Percentiles rank a stretch among this genome's conserved stretches.
These are phyloP conservation scores for Apotomis betuletana DNA, from an alignment of 2,888 invertebrate genomes.

Conservation along the genomic window DNA sequence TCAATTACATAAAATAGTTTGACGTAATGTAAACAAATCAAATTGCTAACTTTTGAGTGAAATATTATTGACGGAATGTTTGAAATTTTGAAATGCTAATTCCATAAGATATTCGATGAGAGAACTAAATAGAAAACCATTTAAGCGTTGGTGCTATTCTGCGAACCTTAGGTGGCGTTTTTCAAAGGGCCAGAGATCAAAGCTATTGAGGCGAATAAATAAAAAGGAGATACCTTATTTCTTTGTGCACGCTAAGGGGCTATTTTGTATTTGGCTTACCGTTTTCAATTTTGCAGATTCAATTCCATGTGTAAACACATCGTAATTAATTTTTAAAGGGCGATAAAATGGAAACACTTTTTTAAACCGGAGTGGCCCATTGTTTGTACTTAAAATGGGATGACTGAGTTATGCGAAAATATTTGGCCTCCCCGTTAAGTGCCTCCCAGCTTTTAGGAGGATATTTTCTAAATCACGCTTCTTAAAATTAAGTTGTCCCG, in stretches of 20 bases:
- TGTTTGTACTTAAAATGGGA: constrained; percentile 37
- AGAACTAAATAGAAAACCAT: constrained; percentile 56
- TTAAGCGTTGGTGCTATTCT: constrained; percentile 55
- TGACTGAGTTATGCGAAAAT: constrained; percentile 36
- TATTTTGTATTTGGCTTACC: constrained; percentile 52
- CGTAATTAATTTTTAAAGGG: constrained; percentile 43
- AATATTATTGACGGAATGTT: constrained; percentile 47
- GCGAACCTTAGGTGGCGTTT: constrained; percentile 60
- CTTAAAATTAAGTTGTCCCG: constrained; percentile 11
- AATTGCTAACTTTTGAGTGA: constrained; percentile 43
- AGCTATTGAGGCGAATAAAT: constrained; percentile 66
- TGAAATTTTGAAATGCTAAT: constrained; percentile 56
- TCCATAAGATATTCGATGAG: constrained; percentile 50
- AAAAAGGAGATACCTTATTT: constrained; percentile 56
- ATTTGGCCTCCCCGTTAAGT: constrained; percentile 35
- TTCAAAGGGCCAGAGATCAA: constrained; percentile 67
- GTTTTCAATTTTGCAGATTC: constrained; percentile 50
- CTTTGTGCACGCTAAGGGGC: constrained; percentile 54
- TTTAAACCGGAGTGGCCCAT: constrained; percentile 17
- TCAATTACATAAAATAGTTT: neutral
- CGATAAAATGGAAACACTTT: constrained; percentile 33
- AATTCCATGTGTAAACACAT: constrained; percentile 42
- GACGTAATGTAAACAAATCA: constrained; percentile 19
- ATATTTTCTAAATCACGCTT: constrained; percentile 27
- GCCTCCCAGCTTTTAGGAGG: constrained; percentile 18